Base-by-base conservation (phyloP, 2,797 vertebrate species). In the Nannoperca obscura region DNA sequence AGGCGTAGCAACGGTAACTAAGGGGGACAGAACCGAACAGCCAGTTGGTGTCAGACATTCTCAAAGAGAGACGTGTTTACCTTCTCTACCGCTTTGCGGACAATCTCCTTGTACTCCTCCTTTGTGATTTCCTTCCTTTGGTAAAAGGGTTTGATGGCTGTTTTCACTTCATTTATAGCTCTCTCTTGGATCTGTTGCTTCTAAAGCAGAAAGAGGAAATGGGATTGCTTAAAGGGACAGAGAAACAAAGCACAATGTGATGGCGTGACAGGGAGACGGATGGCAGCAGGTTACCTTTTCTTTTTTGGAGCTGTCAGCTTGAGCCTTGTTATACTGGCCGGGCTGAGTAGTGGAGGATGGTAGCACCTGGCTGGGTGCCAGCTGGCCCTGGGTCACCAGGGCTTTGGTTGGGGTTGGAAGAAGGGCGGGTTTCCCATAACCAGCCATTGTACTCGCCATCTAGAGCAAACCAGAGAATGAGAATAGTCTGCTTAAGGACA, bases 91-190 rank as follows among this genome's bases (percentile, higher is more conserved):
- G 98, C 98, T 95, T 99, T 99, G 88, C 97, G 96, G 58, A 99
- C 98, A 10, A 99, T 99, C 91, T 99, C 98, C 88, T 99, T 99
- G 87, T 99, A 99, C 79, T 99, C 98, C 58, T 99, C 98, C 94
- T 99, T 99, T 14, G 97, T 97, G 94, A 99, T 98, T 81, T 99
- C 98, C 93, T 99, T 99, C 90, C 97, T 99, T 94, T 99, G 98
- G 94, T 99, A 99, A 92, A 95, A 99, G 71, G 97, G 98, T 89
- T 99, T 99, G 82, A 99, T 99, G 27, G 98, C 98, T 0, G 94
- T 92, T 89, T 99, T 99, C 81, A 99, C 98, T 86, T 99, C 98
- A 60, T 96, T 97, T 32, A 98, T 87, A 11, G 98, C 98, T 93
- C 93, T 96, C 83, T 99, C 98, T 86, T 99, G 97, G 89, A 99